Conservation (phyloP, 2,113 vertebrate species). For the Neoarius graeffei region DNA sequence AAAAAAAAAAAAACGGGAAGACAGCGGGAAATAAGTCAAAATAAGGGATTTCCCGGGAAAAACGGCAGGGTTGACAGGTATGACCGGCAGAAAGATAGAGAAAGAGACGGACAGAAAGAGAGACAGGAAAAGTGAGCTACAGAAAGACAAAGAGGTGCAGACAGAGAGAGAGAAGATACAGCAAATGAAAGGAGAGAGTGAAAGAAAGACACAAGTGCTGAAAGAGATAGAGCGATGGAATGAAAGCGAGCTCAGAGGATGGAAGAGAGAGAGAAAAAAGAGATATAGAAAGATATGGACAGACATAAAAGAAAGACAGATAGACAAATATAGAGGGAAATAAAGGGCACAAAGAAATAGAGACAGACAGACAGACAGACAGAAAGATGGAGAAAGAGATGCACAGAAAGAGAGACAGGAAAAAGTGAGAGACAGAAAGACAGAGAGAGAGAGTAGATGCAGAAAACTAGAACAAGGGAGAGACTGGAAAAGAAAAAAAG, state of each 20-base stretch:
- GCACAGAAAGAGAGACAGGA: not conserved
- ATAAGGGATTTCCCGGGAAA: too few species aligned
- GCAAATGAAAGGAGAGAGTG: not conserved
- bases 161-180: not conserved
- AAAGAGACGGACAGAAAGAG: not conserved
- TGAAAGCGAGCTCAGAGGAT: slow-evolving; percentile 35
- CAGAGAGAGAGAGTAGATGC: slow-evolving; percentile 19
- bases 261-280: not conserved
- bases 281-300: not conserved
- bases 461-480: slow-evolving; percentile 20
- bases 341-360: not conserved
- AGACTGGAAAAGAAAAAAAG: slow-evolving; percentile 13
- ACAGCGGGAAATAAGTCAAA: too few species aligned
- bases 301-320: not conserved
- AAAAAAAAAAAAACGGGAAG: too few species aligned
- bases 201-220: not conserved
- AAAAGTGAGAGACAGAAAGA: not conserved
- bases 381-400: not conserved
- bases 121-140: slow-evolving; percentile 12
- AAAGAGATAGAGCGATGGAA: not conserved
- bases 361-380: not conserved
- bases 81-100: not conserved
- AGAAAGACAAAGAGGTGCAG: not conserved
- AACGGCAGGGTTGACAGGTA: too few species aligned
- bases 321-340: not conserved